phyloP scores from a whole-genome alignment of 1,140 invertebrate species.

The Drosophila paulistorum region DNA sequence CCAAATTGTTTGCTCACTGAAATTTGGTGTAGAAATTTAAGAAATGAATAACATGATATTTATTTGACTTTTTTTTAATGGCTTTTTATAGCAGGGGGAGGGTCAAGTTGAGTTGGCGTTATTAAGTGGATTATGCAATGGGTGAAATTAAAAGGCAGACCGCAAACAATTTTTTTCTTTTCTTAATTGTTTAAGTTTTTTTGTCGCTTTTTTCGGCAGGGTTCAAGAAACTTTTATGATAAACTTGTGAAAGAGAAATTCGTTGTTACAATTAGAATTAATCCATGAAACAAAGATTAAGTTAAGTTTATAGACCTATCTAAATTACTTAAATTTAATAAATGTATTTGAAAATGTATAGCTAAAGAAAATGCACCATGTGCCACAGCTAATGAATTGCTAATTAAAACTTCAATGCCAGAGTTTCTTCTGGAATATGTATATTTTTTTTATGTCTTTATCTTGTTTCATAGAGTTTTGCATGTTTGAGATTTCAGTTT shows the following conservation, averaged over 20 bases:
- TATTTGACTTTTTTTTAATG: conserved; percentile 37
- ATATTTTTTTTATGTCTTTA: too few species aligned
- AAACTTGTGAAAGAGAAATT: not conserved
- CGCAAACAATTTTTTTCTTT: not conserved
- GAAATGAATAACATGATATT: conserved; percentile 63
- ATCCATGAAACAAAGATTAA: too few species aligned
- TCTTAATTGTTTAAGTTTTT: conserved; percentile 14
- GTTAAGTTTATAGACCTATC: too few species aligned
- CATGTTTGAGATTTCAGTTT: too few species aligned
- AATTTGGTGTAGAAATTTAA: conserved; percentile 59
- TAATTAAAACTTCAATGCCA: too few species aligned
- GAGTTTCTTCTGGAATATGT: too few species aligned
- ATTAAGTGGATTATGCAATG: conserved; percentile 49
- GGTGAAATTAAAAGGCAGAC: conserved; percentile 28
- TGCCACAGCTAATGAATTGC: too few species aligned
- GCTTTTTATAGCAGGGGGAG: conserved; percentile 10
- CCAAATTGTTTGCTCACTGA: conserved; percentile 54
- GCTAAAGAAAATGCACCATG: too few species aligned
- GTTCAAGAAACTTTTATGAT: conserved; percentile 1
- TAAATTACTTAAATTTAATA: too few species aligned
- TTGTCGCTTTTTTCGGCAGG: conserved; percentile 11
- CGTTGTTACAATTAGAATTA: not conserved
- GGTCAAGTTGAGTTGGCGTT: conserved; percentile 23
- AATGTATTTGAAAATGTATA: too few species aligned
- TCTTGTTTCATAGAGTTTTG: too few species aligned